Evolutionary conservation across 2,797 vertebrate species (phyloP).

Genomic region (Paedocypris micromegethes): DNA sequence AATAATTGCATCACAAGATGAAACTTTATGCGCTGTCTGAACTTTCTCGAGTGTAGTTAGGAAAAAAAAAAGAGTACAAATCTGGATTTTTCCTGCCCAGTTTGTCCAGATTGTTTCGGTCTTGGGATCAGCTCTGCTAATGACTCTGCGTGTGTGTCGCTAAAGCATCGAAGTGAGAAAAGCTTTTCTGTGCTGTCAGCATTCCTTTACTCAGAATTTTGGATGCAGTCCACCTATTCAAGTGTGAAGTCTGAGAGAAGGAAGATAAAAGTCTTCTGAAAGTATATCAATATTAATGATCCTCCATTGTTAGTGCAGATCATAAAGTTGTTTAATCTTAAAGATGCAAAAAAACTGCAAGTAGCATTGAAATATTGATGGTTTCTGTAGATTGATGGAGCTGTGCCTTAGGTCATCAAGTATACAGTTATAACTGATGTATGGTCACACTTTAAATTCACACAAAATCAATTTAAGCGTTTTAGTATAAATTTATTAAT

Average conservation of each 20-base stretch:
- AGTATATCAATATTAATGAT: neutral
- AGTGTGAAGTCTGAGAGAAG: constrained; percentile 41
- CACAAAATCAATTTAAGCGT: neutral
- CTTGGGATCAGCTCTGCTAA: constrained; percentile 41
- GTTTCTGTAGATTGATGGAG: neutral
- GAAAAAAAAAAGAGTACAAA: too few relatives aligned
- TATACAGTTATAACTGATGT: neutral
- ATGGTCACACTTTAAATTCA: neutral
- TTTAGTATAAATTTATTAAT: neutral
- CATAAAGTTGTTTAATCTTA: neutral
- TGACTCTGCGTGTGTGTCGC: constrained; percentile 39
- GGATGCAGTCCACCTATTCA: constrained; percentile 43
- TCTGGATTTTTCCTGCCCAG: too few relatives aligned
- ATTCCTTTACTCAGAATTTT: constrained; percentile 36
- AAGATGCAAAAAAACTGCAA: neutral
- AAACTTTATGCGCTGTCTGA: too few relatives aligned
- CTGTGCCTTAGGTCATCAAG: neutral
- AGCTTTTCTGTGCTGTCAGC: constrained; percentile 37
- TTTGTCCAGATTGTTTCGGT: constrained; percentile 38
- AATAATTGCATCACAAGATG: too few relatives aligned
- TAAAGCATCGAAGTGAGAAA: constrained; percentile 25
- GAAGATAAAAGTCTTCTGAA: constrained; percentile 7
- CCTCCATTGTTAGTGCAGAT: neutral
- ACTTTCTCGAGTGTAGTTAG: too few relatives aligned
- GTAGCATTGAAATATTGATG: neutral